Percentiles rank a stretch among this genome's conserved stretches.
Evolutionary conservation across 2,888 invertebrate species (phyloP).

Genomic region (Conus canariensis): DNA sequence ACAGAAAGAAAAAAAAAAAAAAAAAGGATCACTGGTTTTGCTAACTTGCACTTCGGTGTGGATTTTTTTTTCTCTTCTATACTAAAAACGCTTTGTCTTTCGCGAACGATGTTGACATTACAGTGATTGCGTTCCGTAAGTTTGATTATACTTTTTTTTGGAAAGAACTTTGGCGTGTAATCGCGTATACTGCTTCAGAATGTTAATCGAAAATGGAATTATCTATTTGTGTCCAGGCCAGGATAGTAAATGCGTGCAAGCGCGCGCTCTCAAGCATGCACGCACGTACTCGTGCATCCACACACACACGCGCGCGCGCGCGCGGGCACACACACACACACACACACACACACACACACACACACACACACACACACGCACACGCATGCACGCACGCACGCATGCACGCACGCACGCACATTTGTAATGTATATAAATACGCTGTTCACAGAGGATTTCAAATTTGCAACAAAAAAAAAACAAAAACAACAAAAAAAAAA

Average conservation of each 20-base stretch:
- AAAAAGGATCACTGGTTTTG: too few species aligned
- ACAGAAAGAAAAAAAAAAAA: too few species aligned
- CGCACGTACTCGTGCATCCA: not conserved
- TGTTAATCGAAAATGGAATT: too few species aligned
- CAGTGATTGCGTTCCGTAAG: too few species aligned
- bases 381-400: not conserved
- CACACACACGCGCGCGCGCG: not conserved
- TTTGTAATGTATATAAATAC: not conserved
- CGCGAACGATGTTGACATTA: not conserved
- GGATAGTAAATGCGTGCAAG: not conserved
- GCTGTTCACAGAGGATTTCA: not conserved
- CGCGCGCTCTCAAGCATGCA: not conserved
- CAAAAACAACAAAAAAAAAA: not conserved
- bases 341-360: not conserved
- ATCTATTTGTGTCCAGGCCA: too few species aligned
- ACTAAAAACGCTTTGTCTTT: too few species aligned
- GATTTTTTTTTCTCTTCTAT: too few species aligned
- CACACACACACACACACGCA: not conserved
- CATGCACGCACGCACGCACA: conserved; percentile 1
- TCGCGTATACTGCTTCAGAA: too few species aligned
- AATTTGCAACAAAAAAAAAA: not conserved
- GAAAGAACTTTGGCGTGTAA: too few species aligned
- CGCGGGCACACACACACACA: not conserved
- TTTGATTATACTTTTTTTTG: too few species aligned
- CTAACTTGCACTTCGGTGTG: too few species aligned